Conservation (phyloP, 2,113 vertebrate genomes). For the Pungitius pungitius region DNA sequence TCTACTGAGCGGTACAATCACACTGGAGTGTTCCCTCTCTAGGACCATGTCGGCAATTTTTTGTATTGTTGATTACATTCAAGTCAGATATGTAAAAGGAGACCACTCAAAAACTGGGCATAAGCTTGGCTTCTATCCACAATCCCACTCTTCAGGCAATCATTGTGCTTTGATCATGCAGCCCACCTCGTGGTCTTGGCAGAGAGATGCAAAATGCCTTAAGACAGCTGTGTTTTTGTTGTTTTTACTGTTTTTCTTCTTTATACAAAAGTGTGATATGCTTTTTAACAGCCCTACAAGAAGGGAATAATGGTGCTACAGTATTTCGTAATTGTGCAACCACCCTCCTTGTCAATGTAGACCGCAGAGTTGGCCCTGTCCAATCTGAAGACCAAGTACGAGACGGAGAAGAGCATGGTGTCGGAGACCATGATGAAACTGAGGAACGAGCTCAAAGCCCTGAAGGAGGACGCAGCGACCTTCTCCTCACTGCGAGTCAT, state of each 20-base stretch:
- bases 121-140: neutral
- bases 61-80: neutral
- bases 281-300: neutral
- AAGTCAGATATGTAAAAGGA: neutral
- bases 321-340: neutral
- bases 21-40: slow-evolving; percentile 2
- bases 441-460: slow-evolving; percentile 85
- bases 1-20: neutral
- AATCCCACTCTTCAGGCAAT: neutral
- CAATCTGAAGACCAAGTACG: slow-evolving; percentile 87
- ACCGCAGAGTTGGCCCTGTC: slow-evolving; percentile 86
- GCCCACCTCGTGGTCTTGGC: neutral
- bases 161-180: neutral
- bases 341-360: slow-evolving; percentile 57
- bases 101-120: neutral
- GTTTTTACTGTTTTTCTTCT: neutral
- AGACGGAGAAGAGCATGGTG: slow-evolving; percentile 85
- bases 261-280: neutral
- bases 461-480: slow-evolving; percentile 88
- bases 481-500: slow-evolving; percentile 87
- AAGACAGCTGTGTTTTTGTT: neutral
- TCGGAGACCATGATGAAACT: slow-evolving; percentile 87
- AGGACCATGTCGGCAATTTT: neutral
- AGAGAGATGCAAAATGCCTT: neutral
- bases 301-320: neutral